Base-by-base conservation (phyloP, 2,113 vertebrate species). In the Notiomystis cincta region DNA sequence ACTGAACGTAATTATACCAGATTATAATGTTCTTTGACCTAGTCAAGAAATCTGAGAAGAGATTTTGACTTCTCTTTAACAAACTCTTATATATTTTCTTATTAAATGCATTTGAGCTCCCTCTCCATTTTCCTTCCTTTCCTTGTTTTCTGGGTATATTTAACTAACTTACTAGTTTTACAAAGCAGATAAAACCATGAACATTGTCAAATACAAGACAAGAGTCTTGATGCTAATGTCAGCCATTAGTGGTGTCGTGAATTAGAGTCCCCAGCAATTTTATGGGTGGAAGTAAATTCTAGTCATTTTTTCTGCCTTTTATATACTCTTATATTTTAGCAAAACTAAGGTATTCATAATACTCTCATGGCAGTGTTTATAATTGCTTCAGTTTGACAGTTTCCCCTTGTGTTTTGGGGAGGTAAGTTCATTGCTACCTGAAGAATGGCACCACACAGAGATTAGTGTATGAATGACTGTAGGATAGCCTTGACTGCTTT, bases 11-110 rank as follows among this genome's bases (percentile, higher is more conserved):
- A 45, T 95, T 88, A 92, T 51, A 38, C 20, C 31, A 64, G 60
- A 56, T 93, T 65, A 85, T 87, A 54, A n/a, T 70, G 54, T 82
- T 69, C 40, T 79, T 87, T 91, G 73, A 50, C 61, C 25, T 67
- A 45, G 28, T 58, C 91, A 73, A 89, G 83, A 65, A 87, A 50
- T 35, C n/a, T 18, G 6, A 17, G 66, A 82, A 44, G 45, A 80
- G 31, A 85, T 88, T 94, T 77, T 58, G 27, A 7, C 21, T 86
- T 92, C 88, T 71, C 42, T 88, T 53, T 65, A 38, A 89, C 10
- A 17, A 87, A n/a, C 33, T 79, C 8, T 38, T 58, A 5, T 8
- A 4, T 37, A 31, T 51, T 42, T 48, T 72, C 44, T 51, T 53
- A 53, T 10, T 79, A 84, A 78, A 60, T 13, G 27, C 15, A 31